Evolutionary conservation across 2,797 vertebrate species (phyloP), one percentile per base, ranked within the genome.

Genomic region (Hephaestus fuliginosus): DNA sequence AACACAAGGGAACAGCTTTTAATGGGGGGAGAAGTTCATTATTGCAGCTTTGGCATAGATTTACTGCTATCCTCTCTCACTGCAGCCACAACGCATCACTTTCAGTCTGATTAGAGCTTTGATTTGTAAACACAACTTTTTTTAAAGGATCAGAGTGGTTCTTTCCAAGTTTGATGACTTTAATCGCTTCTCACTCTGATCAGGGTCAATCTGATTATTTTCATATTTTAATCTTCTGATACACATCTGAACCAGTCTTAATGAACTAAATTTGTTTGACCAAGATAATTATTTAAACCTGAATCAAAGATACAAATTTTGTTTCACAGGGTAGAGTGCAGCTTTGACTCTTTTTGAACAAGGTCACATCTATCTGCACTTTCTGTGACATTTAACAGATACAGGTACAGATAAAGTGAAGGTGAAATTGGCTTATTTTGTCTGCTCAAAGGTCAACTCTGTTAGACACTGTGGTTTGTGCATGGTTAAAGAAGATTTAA

Each of bases 131-230:
- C 43, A 12, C 9, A 14, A 28, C 11, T 44, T 17, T 18, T 64
- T 25, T 64, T 71, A 44, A 8, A 7, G 49, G n/a, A 56, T 49
- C 51, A 41, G 33, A 80, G 17, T 17, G 17, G 25, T 48, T 80
- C 13, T 18, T 41, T 28, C 1, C 15, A 7, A 30, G 13, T 64
- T 57, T 49, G 25, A 39, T 28, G 7, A 69, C 39, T 60, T 51
- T 25, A 60, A 60, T 57, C 46, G 53, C 15, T 67, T 70, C 8
- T 53, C 28, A 1, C 4, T 52, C 52, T 57, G 9, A 68, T 53
- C n/a, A 48, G 9, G 17, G 43, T 70, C 15, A 63, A 12, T 5
- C 2, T 28, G 5, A 53, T 58, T 49, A 39, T 66, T 70, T n/a
- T 0, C 0, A 30, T 15, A 58, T n/a, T 9, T 0, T 11, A 2